These are phyloP conservation scores for Cylas formicarius DNA, from an alignment of 1,140 invertebrate species.

Conservation along the genomic window DNA sequence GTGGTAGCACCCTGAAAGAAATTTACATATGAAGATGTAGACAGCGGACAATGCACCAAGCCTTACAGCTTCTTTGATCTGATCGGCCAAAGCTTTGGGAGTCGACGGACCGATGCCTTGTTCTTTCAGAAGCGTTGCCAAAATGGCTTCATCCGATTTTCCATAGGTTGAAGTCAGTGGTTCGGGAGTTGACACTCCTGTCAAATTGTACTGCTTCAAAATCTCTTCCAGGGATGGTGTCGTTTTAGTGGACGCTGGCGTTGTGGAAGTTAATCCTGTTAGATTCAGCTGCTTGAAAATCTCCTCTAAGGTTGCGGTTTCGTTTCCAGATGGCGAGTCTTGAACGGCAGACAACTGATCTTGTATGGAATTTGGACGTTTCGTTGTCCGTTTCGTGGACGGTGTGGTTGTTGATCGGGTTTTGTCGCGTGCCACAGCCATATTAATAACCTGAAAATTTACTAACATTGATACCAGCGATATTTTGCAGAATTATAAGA, in stretches of 20 bases:
- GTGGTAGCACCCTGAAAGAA: slow-evolving; percentile 23
- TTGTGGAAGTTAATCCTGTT: slow-evolving; percentile 4
- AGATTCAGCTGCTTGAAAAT: slow-evolving; percentile 27
- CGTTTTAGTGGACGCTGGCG: slow-evolving; percentile 20
- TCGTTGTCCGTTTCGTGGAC: slow-evolving; percentile 14
- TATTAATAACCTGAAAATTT: slow-evolving; percentile 31
- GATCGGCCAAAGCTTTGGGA: slow-evolving; percentile 47
- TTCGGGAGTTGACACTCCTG: slow-evolving; percentile 22
- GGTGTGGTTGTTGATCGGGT: slow-evolving; percentile 14
- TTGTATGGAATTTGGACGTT: slow-evolving; percentile 23
- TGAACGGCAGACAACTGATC: slow-evolving; percentile 18
- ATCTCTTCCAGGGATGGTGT: slow-evolving; percentile 28
- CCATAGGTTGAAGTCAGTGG: slow-evolving; percentile 40
- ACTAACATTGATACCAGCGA: no score
- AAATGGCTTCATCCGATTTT: slow-evolving; percentile 54
- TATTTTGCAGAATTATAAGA: no score
- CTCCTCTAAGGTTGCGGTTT: slow-evolving; percentile 19
- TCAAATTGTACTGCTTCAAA: slow-evolving; percentile 30
- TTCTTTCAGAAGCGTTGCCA: slow-evolving; percentile 59
- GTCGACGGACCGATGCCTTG: slow-evolving; percentile 60
- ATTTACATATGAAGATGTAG: no score
- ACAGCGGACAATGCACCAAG: not conserved
- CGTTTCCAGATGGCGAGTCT: slow-evolving; percentile 1
- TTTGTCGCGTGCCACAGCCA: slow-evolving; percentile 31
- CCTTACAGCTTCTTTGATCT: slow-evolving; percentile 53